Percentiles rank a stretch among this genome's conserved stretches.
phyloP scores from a whole-genome alignment of 2,113 vertebrate genomes.

The Scytalopus superciliaris region DNA sequence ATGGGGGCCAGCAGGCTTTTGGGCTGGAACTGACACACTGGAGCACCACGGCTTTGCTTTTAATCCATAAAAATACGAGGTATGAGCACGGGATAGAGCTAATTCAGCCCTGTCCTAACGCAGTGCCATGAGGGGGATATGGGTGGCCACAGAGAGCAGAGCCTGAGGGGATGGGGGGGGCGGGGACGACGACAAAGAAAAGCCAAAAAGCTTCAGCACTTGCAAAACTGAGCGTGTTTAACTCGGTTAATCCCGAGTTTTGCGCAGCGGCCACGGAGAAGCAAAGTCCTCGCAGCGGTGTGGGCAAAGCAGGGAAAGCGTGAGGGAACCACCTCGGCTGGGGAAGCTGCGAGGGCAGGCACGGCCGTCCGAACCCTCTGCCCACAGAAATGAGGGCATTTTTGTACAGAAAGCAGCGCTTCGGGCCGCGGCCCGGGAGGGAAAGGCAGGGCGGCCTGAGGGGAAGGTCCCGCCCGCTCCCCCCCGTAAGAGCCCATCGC shows the following conservation, averaged over 20 bases:
- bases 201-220: neutral
- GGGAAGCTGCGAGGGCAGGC: neutral
- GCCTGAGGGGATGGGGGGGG: fast-evolving
- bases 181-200: fast-evolving
- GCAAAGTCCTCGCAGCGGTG: neutral
- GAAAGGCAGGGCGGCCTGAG: neutral
- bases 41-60: neutral
- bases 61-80: fast-evolving
- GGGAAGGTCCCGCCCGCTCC: neutral
- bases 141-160: fast-evolving
- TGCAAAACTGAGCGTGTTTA: neutral
- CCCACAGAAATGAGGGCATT: too few relatives aligned
- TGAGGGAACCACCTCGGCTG: neutral
- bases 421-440: too few relatives aligned
- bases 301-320: neutral
- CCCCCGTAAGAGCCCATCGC: neutral
- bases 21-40: fast-evolving
- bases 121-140: fast-evolving
- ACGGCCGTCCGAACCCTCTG: too few relatives aligned
- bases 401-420: neutral
- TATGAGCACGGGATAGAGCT: fast-evolving
- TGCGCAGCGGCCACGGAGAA: neutral
- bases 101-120: neutral
- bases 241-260: neutral
- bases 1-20: neutral